These are phyloP conservation scores for Brachionus sp. DNA, from an alignment of 1,140 invertebrate species.

Conservation along the genomic window DNA sequence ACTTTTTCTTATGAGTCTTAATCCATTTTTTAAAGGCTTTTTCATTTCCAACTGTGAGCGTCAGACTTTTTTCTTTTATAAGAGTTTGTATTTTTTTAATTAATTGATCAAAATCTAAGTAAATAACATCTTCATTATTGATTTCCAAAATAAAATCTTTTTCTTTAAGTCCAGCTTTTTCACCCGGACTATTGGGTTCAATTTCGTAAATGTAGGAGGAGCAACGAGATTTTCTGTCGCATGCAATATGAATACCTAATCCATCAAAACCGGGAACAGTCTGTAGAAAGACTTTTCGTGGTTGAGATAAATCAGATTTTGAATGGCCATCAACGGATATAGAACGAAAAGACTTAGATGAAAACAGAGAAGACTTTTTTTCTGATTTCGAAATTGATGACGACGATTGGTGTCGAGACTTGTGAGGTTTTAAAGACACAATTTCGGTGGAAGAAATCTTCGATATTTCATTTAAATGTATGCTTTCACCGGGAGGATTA, in stretches of 20 bases:
- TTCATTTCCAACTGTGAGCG: slow-evolving; percentile 31
- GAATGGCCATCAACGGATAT: background rate
- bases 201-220: slow-evolving; percentile 32
- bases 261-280: background rate
- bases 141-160: slow-evolving; percentile 39
- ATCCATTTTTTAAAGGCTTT: slow-evolving; percentile 39
- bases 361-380: background rate
- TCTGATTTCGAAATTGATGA: background rate
- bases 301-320: background rate
- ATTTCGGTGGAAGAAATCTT: background rate
- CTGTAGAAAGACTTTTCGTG: background rate
- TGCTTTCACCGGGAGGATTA: background rate
- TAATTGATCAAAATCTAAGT: slow-evolving; percentile 9
- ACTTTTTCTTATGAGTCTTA: slow-evolving; percentile 2
- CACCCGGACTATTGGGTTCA: slow-evolving; percentile 5
- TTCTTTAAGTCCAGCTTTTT: background rate
- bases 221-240: slow-evolving; percentile 27
- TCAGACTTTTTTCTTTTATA: slow-evolving; percentile 1
- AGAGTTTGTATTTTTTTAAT: slow-evolving; percentile 22
- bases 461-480: background rate
- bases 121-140: slow-evolving; percentile 10
- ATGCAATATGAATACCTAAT: slow-evolving; percentile 24
- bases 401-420: background rate
- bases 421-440: background rate
- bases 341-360: background rate